These are phyloP conservation scores for Thereva nobilitata DNA, from an alignment of 2,888 invertebrate species.

Conservation along the genomic window DNA sequence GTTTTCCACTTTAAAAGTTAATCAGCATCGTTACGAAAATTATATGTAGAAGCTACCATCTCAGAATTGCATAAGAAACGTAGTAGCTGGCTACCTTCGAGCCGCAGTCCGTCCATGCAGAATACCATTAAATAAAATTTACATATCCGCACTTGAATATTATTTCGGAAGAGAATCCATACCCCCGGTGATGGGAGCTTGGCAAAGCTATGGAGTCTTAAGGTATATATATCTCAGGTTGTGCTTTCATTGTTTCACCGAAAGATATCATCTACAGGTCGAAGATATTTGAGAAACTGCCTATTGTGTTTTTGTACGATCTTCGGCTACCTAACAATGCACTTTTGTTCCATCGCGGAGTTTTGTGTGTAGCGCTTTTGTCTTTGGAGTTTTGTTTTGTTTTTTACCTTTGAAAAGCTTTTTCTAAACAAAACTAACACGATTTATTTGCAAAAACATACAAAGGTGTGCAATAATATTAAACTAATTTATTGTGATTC, in stretches of 20 bases:
- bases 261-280: neutral
- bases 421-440: neutral
- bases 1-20: neutral
- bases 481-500: neutral
- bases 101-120: neutral
- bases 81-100: too few relatives aligned
- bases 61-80: neutral
- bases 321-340: neutral
- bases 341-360: neutral
- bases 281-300: neutral
- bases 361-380: too few relatives aligned
- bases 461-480: neutral
- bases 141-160: constrained; percentile 35
- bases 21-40: neutral
- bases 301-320: neutral
- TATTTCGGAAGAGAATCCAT: constrained; percentile 19
- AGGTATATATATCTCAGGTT: neutral
- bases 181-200: too few relatives aligned
- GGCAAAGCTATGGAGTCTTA: too few relatives aligned
- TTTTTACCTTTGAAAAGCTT: neutral
- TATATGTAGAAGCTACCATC: neutral
- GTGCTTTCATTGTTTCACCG: constrained; percentile 5
- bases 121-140: constrained; percentile 27
- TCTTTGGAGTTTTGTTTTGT: too few relatives aligned
- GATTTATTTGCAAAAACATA: neutral